A percentile compares a stretch with the other conserved stretches of the same genome.
Conservation (phyloP, 2,888 invertebrate genomes). For the Sphaeridia pumilis region DNA sequence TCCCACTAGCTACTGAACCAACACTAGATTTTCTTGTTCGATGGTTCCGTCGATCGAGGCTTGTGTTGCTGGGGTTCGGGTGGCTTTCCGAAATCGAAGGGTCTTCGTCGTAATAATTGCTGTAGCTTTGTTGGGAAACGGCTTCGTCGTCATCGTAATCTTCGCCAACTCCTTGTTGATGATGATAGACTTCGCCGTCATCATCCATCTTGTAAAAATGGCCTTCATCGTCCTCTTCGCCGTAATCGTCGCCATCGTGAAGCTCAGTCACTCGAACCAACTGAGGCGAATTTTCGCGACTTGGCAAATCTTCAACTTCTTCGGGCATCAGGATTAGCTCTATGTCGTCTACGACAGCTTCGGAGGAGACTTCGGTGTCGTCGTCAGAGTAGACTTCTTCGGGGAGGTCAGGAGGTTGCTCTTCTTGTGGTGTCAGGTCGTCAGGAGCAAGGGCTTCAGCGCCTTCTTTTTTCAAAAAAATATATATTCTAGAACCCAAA, state of each 20-base stretch:
- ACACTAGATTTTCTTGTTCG: background rate
- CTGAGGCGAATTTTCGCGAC: conserved; percentile 27
- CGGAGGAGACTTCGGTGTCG: conserved; percentile 33
- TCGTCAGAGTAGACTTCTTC: conserved; percentile 22
- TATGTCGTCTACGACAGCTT: conserved; percentile 36
- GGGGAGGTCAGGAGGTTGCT: no score
- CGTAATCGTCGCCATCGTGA: conserved; percentile 20
- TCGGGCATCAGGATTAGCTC: conserved; percentile 36
- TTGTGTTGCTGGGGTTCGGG: background rate
- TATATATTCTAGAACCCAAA: no score
- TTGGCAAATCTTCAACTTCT: conserved; percentile 29
- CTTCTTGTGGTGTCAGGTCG: no score
- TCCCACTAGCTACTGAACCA: conserved; percentile 4
- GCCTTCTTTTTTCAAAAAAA: no score
- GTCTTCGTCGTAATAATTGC: conserved; percentile 3
- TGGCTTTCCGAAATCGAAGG: background rate
- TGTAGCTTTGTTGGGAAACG: background rate
- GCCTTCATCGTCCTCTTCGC: conserved; percentile 18
- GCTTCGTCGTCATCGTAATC: conserved; percentile 7
- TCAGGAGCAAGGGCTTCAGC: no score
- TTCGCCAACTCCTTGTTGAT: background rate
- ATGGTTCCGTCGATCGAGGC: background rate
- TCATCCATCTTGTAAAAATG: conserved; percentile 28
- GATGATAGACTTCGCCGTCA: conserved; percentile 7
- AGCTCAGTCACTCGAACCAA: conserved; percentile 35